phyloP scores from a whole-genome alignment of 1,140 invertebrate species.

The Eulimnadia texana region DNA sequence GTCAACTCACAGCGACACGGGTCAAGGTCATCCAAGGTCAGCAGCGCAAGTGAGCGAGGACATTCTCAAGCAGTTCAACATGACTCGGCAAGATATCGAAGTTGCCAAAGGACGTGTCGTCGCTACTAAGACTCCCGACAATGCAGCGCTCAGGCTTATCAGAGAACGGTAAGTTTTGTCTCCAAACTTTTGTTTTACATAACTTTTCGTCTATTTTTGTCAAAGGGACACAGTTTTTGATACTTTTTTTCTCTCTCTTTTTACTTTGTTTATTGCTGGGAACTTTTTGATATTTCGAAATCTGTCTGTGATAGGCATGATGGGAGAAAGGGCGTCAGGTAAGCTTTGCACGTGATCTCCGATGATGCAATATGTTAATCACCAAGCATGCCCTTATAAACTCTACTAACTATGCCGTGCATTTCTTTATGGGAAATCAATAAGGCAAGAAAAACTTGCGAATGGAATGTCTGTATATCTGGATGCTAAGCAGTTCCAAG shows the following conservation, averaged over 20 bases:
- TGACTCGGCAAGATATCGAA: not conserved
- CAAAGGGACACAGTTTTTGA: too few relatives aligned
- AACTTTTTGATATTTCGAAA: too few relatives aligned
- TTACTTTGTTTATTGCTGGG: not conserved
- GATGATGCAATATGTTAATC: too few relatives aligned
- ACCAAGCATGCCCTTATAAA: too few relatives aligned
- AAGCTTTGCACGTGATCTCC: not conserved
- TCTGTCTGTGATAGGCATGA: not conserved
- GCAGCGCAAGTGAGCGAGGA: not conserved
- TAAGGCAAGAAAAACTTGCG: too few relatives aligned
- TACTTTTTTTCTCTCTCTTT: too few relatives aligned
- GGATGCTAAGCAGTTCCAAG: not conserved
- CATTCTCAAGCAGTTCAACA: not conserved
- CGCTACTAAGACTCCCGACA: not conserved
- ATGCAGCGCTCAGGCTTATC: not conserved
- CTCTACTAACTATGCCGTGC: too few relatives aligned
- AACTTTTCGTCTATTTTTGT: not conserved
- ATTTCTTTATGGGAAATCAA: too few relatives aligned
- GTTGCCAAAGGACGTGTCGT: not conserved
- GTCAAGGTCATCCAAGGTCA: not conserved
- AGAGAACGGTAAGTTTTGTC: not conserved
- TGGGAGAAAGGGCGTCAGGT: not conserved
- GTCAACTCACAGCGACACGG: not conserved
- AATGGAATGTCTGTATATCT: too few relatives aligned
- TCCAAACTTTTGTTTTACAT: not conserved